phyloP scores from a whole-genome alignment of 2,113 vertebrate genomes.

The Scomber colias region DNA sequence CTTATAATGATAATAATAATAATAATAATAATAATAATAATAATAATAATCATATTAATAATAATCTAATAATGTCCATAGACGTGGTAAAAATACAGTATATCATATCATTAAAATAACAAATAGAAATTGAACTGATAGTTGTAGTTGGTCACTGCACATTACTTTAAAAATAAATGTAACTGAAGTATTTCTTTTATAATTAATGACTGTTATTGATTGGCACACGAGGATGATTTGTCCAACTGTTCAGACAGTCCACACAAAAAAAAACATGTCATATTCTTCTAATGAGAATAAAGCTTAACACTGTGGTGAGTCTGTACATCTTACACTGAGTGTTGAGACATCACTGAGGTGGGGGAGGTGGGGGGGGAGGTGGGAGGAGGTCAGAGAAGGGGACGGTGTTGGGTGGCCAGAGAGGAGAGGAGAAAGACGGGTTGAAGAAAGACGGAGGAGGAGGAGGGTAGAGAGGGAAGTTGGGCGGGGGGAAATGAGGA shows the following conservation, averaged over 20 bases:
- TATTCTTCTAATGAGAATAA: not conserved
- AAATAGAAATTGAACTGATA: no score
- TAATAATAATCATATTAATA: no score
- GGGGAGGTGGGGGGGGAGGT: constrained; percentile 49
- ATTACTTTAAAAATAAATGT: no score
- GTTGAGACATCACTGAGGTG: constrained; percentile 53
- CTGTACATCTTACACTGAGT: not conserved
- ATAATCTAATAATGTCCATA: no score
- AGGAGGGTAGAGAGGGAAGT: constrained; percentile 68
- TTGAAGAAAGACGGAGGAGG: constrained; percentile 66
- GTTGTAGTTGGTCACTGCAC: not conserved
- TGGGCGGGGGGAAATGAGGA: constrained; percentile 47
- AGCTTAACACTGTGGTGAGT: not conserved
- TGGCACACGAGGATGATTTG: no score
- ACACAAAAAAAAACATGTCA: not conserved
- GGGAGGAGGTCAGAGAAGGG: constrained; percentile 54
- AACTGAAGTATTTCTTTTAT: not conserved
- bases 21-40: no score
- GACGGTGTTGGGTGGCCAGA: constrained; percentile 58
- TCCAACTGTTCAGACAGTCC: not conserved
- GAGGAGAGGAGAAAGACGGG: constrained; percentile 55
- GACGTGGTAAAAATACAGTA: no score
- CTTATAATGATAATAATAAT: no score
- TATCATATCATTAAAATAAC: no score
- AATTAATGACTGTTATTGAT: not conserved